phyloP scores from a whole-genome alignment of 2,797 vertebrate genomes.

The Picus viridis region DNA sequence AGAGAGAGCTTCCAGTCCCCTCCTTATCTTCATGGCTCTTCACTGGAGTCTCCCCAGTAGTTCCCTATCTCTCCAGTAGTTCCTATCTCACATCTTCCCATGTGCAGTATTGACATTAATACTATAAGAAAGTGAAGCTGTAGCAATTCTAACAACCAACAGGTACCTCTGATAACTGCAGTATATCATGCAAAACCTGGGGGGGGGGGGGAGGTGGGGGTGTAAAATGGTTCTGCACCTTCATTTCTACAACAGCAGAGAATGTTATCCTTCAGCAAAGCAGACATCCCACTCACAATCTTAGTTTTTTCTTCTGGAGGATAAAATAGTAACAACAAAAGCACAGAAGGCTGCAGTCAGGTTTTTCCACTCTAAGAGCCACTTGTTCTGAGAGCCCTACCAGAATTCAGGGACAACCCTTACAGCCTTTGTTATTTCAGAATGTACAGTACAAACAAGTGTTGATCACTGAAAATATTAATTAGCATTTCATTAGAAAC shows the following conservation, averaged over 20 bases:
- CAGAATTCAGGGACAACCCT: conserved; percentile 3
- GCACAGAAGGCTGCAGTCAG: background rate
- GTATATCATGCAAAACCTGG: background rate
- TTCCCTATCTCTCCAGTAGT: too few relatives aligned
- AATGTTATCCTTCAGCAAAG: background rate
- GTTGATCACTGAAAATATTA: conserved; percentile 17
- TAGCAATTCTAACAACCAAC: conserved; percentile 13
- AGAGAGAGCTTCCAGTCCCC: too few relatives aligned
- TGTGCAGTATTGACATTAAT: conserved; percentile 20
- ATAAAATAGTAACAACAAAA: background rate
- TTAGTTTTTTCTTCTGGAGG: background rate
- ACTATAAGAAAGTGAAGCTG: conserved; percentile 10
- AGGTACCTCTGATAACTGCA: background rate
- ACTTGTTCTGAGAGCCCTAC: background rate
- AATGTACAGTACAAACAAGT: conserved; percentile 3
- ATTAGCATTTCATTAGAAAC: conserved; percentile 61
- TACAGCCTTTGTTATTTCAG: background rate
- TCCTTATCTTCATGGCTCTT: too few relatives aligned
- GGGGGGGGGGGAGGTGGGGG: background rate
- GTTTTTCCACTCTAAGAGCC: background rate
- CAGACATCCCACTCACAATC: background rate
- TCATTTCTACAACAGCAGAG: background rate
- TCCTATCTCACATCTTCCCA: background rate
- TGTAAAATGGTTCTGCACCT: background rate
- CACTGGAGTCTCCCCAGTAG: too few relatives aligned